Conservation (phyloP, 2,888 invertebrate species). For the Stramonita haemastoma region DNA sequence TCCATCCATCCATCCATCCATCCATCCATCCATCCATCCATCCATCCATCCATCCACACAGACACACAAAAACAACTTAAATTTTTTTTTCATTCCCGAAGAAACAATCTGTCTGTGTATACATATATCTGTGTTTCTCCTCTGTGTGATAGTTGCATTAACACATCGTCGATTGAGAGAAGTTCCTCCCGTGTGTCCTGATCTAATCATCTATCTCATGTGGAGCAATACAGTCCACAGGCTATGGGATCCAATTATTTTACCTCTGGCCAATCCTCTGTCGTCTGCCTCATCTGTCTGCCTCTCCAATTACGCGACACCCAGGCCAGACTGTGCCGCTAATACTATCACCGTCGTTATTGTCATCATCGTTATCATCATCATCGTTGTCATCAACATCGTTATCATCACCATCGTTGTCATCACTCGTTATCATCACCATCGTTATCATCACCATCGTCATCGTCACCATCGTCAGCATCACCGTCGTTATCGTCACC, state of each 20-base stretch:
- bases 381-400: not conserved
- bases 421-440: not conserved
- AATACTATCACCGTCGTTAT: not conserved
- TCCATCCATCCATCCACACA: not conserved
- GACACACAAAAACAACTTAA: not conserved
- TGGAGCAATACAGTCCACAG: too few species aligned
- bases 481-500: too few species aligned
- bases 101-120: too few species aligned
- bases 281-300: too few species aligned
- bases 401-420: too few species aligned
- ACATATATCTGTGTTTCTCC: not conserved
- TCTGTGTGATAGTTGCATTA: not conserved
- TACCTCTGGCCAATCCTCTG: too few species aligned
- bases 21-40: too few species aligned
- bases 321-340: too few species aligned
- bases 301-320: too few species aligned
- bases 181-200: not conserved
- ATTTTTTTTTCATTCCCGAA: not conserved
- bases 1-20: too few species aligned
- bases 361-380: slow-evolving; percentile 4
- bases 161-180: not conserved
- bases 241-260: too few species aligned
- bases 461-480: not conserved
- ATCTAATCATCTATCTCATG: too few species aligned
- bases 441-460: not conserved